These are phyloP conservation scores for Acanthornis magna DNA, from an alignment of 2,797 vertebrate species.

Conservation along the genomic window DNA sequence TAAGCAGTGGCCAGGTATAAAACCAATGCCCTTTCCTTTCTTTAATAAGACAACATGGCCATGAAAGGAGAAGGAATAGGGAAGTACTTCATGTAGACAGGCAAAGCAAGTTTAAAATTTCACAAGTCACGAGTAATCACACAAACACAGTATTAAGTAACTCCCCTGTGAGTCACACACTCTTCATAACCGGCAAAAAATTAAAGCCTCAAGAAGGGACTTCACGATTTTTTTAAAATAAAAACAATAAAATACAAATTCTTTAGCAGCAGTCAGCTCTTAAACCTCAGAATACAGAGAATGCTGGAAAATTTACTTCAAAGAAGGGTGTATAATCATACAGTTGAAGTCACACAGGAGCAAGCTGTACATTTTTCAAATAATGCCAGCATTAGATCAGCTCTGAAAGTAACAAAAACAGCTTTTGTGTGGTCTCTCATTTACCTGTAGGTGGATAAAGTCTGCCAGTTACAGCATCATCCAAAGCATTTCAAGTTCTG, in stretches of 20 bases:
- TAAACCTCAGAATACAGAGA: neutral
- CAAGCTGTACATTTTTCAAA: neutral
- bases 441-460: neutral
- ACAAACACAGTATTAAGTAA: neutral
- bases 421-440: neutral
- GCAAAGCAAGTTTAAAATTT: constrained; percentile 43
- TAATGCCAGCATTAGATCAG: neutral
- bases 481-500: constrained; percentile 10
- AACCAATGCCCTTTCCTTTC: neutral
- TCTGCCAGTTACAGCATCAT: neutral
- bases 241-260: neutral
- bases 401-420: neutral
- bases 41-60: neutral
- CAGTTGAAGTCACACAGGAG: neutral
- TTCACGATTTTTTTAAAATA: neutral
- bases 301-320: neutral
- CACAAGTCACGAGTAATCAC: constrained; percentile 16
- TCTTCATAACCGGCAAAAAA: neutral
- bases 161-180: constrained; percentile 32
- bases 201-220: neutral
- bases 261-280: neutral
- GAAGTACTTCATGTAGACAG: neutral
- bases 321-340: neutral
- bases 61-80: neutral
- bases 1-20: neutral